Conservation (phyloP, 2,113 vertebrate species). For the Acinonyx jubatus region DNA sequence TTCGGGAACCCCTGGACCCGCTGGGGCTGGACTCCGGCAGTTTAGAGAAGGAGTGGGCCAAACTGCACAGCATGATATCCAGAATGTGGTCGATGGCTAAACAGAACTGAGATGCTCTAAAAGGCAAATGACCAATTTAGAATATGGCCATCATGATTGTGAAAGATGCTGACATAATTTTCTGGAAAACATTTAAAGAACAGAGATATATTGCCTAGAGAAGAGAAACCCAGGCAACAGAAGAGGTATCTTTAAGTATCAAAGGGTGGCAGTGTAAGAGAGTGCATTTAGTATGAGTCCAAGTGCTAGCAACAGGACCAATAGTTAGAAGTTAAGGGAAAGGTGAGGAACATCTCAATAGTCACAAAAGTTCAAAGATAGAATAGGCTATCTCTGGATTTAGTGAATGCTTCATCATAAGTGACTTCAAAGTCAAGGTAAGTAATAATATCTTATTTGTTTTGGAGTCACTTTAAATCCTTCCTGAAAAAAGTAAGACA, state of each 20-base stretch:
- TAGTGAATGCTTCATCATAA: not conserved
- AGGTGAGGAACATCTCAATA: not conserved
- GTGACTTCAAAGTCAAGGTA: not conserved
- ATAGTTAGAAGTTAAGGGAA: not conserved
- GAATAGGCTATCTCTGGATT: not conserved
- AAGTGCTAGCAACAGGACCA: not conserved
- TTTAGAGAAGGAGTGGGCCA: not conserved
- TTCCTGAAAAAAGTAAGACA: not conserved
- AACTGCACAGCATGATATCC: not conserved
- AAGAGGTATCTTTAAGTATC: not conserved
- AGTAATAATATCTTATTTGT: not conserved
- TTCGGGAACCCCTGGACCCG: too few relatives aligned
- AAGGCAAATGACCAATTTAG: not conserved
- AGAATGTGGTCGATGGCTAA: not conserved
- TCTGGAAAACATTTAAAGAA: not conserved
- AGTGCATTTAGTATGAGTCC: not conserved
- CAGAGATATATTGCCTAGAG: not conserved
- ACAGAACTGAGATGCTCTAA: not conserved
- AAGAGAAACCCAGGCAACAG: not conserved
- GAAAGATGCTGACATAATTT: not conserved
- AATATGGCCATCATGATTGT: not conserved
- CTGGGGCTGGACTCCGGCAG: too few relatives aligned
- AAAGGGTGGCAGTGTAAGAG: not conserved
- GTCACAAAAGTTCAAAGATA: not conserved
- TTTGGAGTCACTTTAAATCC: not conserved